Percentiles rank a stretch among this genome's conserved stretches.
phyloP scores from a whole-genome alignment of 2,888 invertebrate species.

The Diaphora mendica region DNA sequence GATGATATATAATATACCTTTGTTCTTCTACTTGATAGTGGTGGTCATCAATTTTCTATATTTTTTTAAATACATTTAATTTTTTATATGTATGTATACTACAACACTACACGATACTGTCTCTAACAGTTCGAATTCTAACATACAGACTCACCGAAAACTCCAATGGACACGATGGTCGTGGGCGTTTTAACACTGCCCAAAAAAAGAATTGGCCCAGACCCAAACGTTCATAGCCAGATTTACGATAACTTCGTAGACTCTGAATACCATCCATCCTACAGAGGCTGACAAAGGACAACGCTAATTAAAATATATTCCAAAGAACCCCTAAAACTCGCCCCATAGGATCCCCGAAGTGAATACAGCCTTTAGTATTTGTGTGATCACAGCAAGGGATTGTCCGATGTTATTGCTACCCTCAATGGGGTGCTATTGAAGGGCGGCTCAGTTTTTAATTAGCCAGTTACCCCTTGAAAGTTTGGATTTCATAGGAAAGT shows the following conservation, averaged over 20 bases:
- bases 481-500: not conserved
- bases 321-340: not conserved
- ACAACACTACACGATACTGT: not conserved
- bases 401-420: constrained; percentile 19
- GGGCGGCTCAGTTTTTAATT: constrained; percentile 35
- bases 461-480: constrained; percentile 21
- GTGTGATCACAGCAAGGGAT: constrained; percentile 23
- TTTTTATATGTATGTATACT: not conserved
- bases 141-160: not conserved
- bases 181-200: not conserved
- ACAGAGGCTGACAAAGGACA: not conserved
- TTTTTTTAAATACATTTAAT: too few species aligned
- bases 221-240: constrained; percentile 1
- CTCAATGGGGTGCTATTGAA: constrained; percentile 12
- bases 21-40: too few species aligned
- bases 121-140: not conserved
- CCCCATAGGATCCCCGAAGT: constrained; percentile 1
- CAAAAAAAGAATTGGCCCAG: not conserved
- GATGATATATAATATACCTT: too few species aligned
- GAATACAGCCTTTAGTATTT: constrained; percentile 21
- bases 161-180: not conserved
- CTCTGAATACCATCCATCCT: not conserved
- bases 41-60: too few species aligned
- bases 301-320: constrained; percentile 1
- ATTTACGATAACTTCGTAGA: not conserved